Base-by-base conservation (phyloP, 2,113 vertebrate species). In the Otolemur garnettii region DNA sequence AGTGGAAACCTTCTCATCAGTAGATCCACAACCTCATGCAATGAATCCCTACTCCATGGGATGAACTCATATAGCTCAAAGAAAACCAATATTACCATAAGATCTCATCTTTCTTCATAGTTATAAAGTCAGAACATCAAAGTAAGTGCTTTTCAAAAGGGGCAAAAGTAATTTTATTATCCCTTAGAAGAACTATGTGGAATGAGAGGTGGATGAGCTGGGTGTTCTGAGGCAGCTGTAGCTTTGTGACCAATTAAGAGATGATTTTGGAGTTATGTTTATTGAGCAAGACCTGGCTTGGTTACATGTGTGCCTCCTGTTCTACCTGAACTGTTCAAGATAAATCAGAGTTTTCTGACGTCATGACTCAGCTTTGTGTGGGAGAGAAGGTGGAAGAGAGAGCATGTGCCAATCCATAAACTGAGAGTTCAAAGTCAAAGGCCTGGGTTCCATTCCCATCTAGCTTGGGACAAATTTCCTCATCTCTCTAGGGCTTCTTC, bases 151-250 rank as follows among this genome's bases (percentile, higher is more conserved):
- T 93, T 90, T 57, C 72, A 45, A 28, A 59, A n/a, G 42, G n/a
- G 55, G 35, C 75, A 80, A 57, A 72, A 91, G 62, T 64, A 55
- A 86, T 55, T 91, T 64, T 45, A 57, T n/a, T 81, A 78, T 93
- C 86, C 87, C 7, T 24, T 80, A 17, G 87, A 72, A 57, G 42
- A 57, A 45, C 12, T 66, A 9, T n/a, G 80, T 81, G 57, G 45
- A 28, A n/a, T 5, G 42, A 17, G 11, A 26, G 26, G 38, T 21
- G 26, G 53, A 33, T 42, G 33, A 87, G 12, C 35, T 18, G 2
- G 45, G n/a, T 55, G 5, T 45, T 85, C 55, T 15, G 30, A 75
- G 55, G 64, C 74, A 90, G 77, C 68, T 68, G 35, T 30, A 15
- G 24, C 57, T 60, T 82, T 75, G 33, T 82, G 38, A 66, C 57